phyloP scores from a whole-genome alignment of 2,888 invertebrate species.

The Pristionchus mayeri region DNA sequence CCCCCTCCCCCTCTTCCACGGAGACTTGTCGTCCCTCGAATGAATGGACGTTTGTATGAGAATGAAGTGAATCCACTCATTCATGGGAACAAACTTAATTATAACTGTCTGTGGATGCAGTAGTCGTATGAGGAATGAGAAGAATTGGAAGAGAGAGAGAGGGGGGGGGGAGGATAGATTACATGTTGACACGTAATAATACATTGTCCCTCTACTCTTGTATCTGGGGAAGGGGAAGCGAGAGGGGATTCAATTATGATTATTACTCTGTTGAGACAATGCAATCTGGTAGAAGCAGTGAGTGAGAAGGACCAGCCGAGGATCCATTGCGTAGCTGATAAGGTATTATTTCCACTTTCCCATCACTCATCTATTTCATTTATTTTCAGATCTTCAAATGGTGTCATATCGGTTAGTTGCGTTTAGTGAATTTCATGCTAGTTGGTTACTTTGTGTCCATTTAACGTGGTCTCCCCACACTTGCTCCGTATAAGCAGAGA shows the following conservation, averaged over 20 bases:
- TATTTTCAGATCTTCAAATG: conserved; percentile 65
- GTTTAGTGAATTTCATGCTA: too few relatives aligned
- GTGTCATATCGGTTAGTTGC: conserved; percentile 58
- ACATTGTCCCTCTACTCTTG: conserved; percentile 12
- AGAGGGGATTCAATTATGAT: neutral
- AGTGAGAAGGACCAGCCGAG: conserved; percentile 46
- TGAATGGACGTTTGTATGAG: neutral
- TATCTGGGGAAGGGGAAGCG: neutral
- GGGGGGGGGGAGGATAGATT: conserved; percentile 29
- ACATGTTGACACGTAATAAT: conserved; percentile 39
- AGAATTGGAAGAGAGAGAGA: neutral
- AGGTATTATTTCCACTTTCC: too few relatives aligned
- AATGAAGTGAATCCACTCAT: conserved; percentile 31
- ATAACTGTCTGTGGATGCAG: conserved; percentile 22
- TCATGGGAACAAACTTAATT: conserved; percentile 25
- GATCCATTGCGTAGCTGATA: conserved; percentile 59
- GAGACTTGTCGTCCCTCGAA: neutral
- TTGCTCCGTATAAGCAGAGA: neutral
- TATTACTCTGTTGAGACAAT: neutral
- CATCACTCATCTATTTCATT: too few relatives aligned
- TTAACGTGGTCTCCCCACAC: neutral
- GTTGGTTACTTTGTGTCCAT: too few relatives aligned
- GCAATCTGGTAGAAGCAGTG: conserved; percentile 1
- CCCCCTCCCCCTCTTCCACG: neutral
- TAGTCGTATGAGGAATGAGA: conserved; percentile 24